These are phyloP conservation scores for Allobates femoralis DNA, from an alignment of 2,797 vertebrate species.

Conservation along the genomic window DNA sequence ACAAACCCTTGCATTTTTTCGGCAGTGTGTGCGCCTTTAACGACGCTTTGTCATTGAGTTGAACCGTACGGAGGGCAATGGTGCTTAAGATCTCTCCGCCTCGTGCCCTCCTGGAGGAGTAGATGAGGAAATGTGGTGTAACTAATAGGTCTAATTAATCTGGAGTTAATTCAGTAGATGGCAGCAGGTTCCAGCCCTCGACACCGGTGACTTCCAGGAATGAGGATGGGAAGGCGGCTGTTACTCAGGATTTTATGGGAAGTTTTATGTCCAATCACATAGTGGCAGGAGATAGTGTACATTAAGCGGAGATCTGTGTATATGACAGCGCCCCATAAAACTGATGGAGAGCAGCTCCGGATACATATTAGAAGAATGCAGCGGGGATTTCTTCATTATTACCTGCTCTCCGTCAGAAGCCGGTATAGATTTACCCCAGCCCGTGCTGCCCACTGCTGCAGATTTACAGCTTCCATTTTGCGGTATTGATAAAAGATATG, in stretches of 20 bases:
- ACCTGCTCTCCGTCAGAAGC: background rate
- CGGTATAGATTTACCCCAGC: slow-evolving; percentile 22
- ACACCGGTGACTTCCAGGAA: slow-evolving; percentile 22
- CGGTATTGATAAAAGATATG: slow-evolving; percentile 48
- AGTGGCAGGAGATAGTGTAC: slow-evolving; percentile 38
- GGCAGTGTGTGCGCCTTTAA: background rate
- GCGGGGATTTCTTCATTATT: slow-evolving; percentile 38
- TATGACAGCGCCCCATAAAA: slow-evolving; percentile 38
- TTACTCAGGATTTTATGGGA: slow-evolving; percentile 32
- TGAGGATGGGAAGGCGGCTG: background rate
- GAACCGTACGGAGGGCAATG: background rate
- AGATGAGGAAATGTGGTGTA: slow-evolving; percentile 38
- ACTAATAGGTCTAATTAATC: slow-evolving; percentile 55
- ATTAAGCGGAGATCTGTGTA: slow-evolving; percentile 38
- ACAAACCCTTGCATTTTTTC: background rate
- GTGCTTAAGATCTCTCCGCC: background rate
- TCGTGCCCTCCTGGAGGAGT: slow-evolving; percentile 18
- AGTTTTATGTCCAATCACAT: slow-evolving; percentile 48
- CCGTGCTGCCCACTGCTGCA: background rate
- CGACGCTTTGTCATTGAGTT: background rate
- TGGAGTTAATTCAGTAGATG: slow-evolving; percentile 43
- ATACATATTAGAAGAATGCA: slow-evolving; percentile 39
- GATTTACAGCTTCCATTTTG: slow-evolving; percentile 48
- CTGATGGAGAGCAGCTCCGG: slow-evolving; percentile 36
- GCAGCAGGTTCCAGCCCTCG: background rate